These are phyloP conservation scores for Polyommatus iphigenia DNA, from an alignment of 2,888 invertebrate species.

Conservation along the genomic window DNA sequence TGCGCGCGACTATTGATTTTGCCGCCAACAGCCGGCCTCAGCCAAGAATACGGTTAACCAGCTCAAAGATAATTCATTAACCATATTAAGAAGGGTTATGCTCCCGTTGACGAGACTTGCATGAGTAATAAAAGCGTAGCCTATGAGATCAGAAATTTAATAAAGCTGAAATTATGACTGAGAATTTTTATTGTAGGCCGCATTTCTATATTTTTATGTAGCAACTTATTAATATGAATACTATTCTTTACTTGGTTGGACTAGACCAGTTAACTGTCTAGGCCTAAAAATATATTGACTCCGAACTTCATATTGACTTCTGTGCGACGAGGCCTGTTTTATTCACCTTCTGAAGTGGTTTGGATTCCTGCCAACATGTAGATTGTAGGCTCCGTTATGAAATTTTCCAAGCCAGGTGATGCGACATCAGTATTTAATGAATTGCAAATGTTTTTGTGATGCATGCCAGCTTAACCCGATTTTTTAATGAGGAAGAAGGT, in stretches of 20 bases:
- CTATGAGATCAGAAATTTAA: background rate
- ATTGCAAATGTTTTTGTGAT: conserved; percentile 12
- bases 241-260: background rate
- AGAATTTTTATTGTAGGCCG: background rate
- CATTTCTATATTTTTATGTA: background rate
- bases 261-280: background rate
- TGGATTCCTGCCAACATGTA: background rate
- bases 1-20: conserved; percentile 78
- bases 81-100: background rate
- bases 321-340: background rate
- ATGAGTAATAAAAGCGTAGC: background rate
- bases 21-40: conserved; percentile 46
- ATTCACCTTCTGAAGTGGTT: conserved; percentile 5
- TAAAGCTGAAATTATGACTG: background rate
- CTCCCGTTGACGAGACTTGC: background rate
- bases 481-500: background rate
- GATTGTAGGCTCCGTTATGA: conserved; percentile 17
- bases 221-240: background rate
- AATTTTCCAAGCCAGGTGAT: conserved; percentile 18
- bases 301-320: background rate
- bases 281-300: background rate
- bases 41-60: conserved; percentile 50
- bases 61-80: conserved; percentile 24
- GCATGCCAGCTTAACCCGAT: background rate
- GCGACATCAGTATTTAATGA: conserved; percentile 15